Evolutionary conservation across 2,113 vertebrate species (phyloP).

Genomic region (Psettodes erumei): DNA sequence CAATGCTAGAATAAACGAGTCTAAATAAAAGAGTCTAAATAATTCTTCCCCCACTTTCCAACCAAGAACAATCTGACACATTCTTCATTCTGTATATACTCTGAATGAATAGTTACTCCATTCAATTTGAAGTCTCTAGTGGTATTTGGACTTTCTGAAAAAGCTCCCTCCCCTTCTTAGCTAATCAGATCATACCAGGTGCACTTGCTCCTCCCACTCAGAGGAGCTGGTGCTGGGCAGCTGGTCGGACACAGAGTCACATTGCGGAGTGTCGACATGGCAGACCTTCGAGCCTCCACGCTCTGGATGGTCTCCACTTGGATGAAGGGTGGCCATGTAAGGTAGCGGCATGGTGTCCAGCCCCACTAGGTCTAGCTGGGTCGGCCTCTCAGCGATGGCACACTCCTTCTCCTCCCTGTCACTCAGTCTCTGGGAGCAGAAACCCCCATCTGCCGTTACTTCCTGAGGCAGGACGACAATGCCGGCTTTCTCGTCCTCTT

Average conservation of each 20-base stretch:
- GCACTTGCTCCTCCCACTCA: slow-evolving; percentile 94
- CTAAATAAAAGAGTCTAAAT: slow-evolving; percentile 20
- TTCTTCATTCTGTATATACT: slow-evolving; percentile 54
- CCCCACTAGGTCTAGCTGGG: slow-evolving; percentile 84
- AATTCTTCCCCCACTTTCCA: not conserved
- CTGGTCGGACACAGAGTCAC: slow-evolving; percentile 85
- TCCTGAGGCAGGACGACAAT: slow-evolving; percentile 60
- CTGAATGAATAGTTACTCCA: slow-evolving; percentile 9
- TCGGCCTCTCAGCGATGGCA: slow-evolving; percentile 77
- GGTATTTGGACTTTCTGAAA: slow-evolving; percentile 54
- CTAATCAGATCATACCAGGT: slow-evolving; percentile 86
- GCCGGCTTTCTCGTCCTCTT: slow-evolving; percentile 33
- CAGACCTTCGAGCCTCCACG: slow-evolving; percentile 60
- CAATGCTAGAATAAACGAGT: slow-evolving; percentile 2
- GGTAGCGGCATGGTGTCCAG: slow-evolving; percentile 73
- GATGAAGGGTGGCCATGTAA: slow-evolving; percentile 74
- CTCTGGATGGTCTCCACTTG: slow-evolving; percentile 57
- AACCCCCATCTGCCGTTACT: slow-evolving; percentile 73
- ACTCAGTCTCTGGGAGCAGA: slow-evolving; percentile 48
- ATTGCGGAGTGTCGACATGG: slow-evolving; percentile 79
- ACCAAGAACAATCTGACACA: slow-evolving; percentile 19
- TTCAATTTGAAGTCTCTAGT: slow-evolving; percentile 46
- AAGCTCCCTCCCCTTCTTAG: slow-evolving; percentile 24
- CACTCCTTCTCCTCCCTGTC: slow-evolving; percentile 63
- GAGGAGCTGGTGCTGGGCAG: slow-evolving; percentile 85